A percentile compares a stretch with the other conserved stretches of the same genome.
Evolutionary conservation across 64 coral and sea anemone genomes (phyloP).

Genomic region (Hydrozoanthus tunicans): DNA sequence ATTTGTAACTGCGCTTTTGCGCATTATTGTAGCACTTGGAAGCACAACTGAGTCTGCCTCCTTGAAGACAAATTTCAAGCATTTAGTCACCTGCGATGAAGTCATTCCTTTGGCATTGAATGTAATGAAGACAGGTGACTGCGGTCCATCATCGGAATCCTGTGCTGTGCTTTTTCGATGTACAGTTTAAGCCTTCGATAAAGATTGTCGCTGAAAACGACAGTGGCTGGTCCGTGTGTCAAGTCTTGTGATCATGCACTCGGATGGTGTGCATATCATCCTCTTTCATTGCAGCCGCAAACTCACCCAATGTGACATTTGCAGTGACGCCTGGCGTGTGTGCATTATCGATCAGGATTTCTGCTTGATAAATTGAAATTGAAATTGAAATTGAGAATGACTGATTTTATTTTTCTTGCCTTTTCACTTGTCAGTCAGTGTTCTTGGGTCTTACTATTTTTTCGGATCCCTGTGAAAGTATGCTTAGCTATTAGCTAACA

Average conservation of each 20-base stretch:
- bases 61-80: slow-evolving; percentile 52
- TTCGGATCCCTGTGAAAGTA: slow-evolving; percentile 1
- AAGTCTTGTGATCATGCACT: slow-evolving; percentile 62
- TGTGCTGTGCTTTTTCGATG: slow-evolving; percentile 28
- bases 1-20: slow-evolving; percentile 57
- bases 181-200: slow-evolving; percentile 52
- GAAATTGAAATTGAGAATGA: slow-evolving; percentile 2
- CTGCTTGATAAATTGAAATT: neutral
- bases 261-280: slow-evolving; percentile 17
- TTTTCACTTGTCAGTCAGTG: slow-evolving; percentile 1
- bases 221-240: slow-evolving; percentile 40
- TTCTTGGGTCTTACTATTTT: neutral
- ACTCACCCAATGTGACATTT: slow-evolving; percentile 36
- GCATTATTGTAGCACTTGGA: slow-evolving; percentile 41
- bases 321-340: slow-evolving; percentile 28
- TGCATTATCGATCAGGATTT: slow-evolving; percentile 50
- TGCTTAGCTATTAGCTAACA: slow-evolving; percentile 1
- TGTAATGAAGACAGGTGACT: slow-evolving; percentile 33
- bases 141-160: neutral
- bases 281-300: slow-evolving; percentile 26
- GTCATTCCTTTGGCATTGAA: slow-evolving; percentile 40
- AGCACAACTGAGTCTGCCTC: slow-evolving; percentile 32
- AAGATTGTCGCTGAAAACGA: slow-evolving; percentile 47
- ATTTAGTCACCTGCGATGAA: slow-evolving; percentile 54
- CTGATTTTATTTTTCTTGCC: neutral